Evolutionary conservation across 1,140 invertebrate species (phyloP), one percentile per base, ranked within the genome.

Genomic region (Drosophila triauraria): DNA sequence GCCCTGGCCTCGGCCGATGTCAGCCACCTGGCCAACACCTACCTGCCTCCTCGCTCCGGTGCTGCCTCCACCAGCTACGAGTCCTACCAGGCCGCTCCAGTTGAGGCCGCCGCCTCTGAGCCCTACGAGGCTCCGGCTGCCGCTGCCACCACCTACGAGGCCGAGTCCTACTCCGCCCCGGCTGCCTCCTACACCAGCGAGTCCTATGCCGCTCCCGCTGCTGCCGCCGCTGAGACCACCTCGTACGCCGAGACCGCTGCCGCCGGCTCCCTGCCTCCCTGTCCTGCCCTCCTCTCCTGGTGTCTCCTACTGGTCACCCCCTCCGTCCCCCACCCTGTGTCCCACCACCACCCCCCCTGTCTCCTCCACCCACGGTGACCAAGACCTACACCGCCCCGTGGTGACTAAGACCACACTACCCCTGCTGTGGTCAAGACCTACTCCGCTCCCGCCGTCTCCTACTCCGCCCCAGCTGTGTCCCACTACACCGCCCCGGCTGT

Each of bases 1-100:
- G 82, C 78, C 1, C 20, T 81, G 54, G 78, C 72, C 67, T 69
- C 79, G 32, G 87, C 87, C 35, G 87, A 91, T 82, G 87, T 91
- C 1, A 87, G 82, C 70, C 87, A 91, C 40, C 40, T 91, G 75
- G 48, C 57, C 64, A 85, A 83, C 62, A 87, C 71, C 57, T 87
- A 88, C 40, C 69, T 88, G 75, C 84, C 84, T 38, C 85, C 84
- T 0, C 64, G 25, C 13, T 23, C 54, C 0, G 75, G 2, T 0
- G 67, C 68, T 8, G 75, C 77, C 50, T 67, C 78, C 27, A 47
- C 17, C 72, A 77, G 47, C 61, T 80, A 80, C 58, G 78, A 80
- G 57, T 68, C 46, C 46, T 74, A 83, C 61, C 65, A 72, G 67
- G 51, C 64, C 2, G 57, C 58, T 12, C 62, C 75, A 1, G 59